phyloP scores from a whole-genome alignment of 2,113 vertebrate genomes.

The Naja naja region DNA sequence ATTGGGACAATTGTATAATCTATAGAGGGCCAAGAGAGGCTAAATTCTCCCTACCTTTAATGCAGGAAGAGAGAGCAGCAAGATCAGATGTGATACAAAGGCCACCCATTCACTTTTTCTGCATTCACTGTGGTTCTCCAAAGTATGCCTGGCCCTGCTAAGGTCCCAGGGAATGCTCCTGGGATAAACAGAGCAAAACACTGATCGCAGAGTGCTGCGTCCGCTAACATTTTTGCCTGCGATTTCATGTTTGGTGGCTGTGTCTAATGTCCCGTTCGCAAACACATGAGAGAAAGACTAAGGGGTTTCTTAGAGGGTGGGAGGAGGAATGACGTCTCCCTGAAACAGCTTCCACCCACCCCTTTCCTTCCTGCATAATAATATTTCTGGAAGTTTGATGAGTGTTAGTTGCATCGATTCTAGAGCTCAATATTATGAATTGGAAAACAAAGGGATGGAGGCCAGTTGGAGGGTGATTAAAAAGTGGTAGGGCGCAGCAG shows the following conservation, averaged over 20 bases:
- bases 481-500: constrained; percentile 36
- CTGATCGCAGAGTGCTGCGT: not conserved
- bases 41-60: not conserved
- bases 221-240: constrained; percentile 41
- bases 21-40: not conserved
- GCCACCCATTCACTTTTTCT: not conserved
- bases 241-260: constrained; percentile 49
- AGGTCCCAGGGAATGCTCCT: not conserved
- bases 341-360: constrained; percentile 19
- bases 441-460: constrained; percentile 44
- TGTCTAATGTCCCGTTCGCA: constrained; percentile 46
- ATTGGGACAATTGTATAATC: not conserved
- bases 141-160: not conserved
- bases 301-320: constrained; percentile 50
- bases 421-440: not conserved
- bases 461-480: constrained; percentile 21
- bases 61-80: not conserved
- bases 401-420: not conserved
- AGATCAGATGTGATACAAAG: not conserved
- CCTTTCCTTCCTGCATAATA: constrained; percentile 33
- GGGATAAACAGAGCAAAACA: not conserved
- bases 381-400: constrained; percentile 16
- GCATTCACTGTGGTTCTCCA: not conserved
- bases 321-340: constrained; percentile 41
- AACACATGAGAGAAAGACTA: constrained; percentile 48